Evolutionary conservation across 2,113 vertebrate genomes (phyloP), one percentile per base, ranked within the genome.

Genomic region (Antechinus flavipes): DNA sequence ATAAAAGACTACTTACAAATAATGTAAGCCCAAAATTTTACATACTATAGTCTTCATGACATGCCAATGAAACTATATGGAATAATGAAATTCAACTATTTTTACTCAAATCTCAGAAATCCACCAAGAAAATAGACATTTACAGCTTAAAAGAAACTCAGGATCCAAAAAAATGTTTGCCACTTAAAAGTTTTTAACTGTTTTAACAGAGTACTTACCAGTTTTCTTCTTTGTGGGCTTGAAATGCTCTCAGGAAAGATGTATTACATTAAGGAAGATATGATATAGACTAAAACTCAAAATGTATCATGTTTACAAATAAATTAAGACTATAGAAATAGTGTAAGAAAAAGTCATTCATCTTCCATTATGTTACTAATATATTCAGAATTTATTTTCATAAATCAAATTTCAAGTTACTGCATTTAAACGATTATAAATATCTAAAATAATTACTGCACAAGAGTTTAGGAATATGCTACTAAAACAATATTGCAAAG

Each of bases 151-250:
- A 3, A 23, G 90, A 42, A 92, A 10, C 26, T 61, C 47, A 24
- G 61, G 55, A 30, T 61, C 10, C 10, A 53, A 61, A 42, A 49
- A 76, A 47, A 91, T 47, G 92, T 47, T 6, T 42, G 3, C 46
- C 25, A 47, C 42, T 47, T 68, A 25, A 23, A 27, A 23, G 24
- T 35, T 27, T n/a, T 49, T 9, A 89, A 93, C 47, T 58, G 19
- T 25, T n/a, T 92, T 49, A 50, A 0, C 0, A 1, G 54, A 0
- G 7, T 30, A 98, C 99, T 99, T 97, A 99, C 99, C 99, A 99
- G 98, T 99, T 99, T 98, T 99, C 99, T 96, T 99, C 99, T 97
- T 99, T 99, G 97, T 99, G 99, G 8, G 99, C 99, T 97, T 99
- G 99, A 98, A 99, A 99, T 0, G 99, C 99, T 95, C 99, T 98